Evolutionary conservation across 2,113 vertebrate genomes (phyloP).

Genomic region (Machaerirhynchus nigripectus): DNA sequence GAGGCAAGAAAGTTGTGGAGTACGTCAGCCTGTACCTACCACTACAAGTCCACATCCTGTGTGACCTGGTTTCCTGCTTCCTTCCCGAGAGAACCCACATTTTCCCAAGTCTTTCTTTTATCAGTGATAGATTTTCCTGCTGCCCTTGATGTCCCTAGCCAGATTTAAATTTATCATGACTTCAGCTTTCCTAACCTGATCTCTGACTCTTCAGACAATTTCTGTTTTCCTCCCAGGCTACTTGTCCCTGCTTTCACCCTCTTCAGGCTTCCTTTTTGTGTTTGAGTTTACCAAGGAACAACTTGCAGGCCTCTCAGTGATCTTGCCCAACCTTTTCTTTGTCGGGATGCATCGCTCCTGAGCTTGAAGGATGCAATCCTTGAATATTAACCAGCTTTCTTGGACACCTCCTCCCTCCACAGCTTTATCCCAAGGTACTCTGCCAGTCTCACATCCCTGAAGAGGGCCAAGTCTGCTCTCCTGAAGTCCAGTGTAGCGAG

Average conservation of each 20-base stretch:
- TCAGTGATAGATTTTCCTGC: neutral
- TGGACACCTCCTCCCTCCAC: neutral
- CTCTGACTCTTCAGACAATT: neutral
- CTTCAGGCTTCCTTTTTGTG: neutral
- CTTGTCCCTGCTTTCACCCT: neutral
- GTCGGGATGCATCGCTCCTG: neutral
- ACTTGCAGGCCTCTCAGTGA: accelerated
- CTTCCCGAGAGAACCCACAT: neutral
- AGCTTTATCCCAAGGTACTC: neutral
- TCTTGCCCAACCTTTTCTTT: neutral
- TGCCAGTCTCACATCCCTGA: neutral
- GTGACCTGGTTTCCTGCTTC: neutral
- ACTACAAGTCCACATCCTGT: neutral
- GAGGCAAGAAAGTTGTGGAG: neutral
- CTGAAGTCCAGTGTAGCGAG: neutral
- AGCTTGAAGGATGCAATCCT: neutral
- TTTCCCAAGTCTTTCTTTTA: neutral
- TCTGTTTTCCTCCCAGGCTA: neutral
- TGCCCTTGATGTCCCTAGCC: neutral
- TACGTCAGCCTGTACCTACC: neutral
- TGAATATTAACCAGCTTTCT: neutral
- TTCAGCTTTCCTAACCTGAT: neutral
- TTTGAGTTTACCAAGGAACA: neutral
- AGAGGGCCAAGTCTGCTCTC: neutral
- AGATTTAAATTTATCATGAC: neutral